phyloP scores from a whole-genome alignment of 92 coral and sea anemone species.

The Ricordea florida region DNA sequence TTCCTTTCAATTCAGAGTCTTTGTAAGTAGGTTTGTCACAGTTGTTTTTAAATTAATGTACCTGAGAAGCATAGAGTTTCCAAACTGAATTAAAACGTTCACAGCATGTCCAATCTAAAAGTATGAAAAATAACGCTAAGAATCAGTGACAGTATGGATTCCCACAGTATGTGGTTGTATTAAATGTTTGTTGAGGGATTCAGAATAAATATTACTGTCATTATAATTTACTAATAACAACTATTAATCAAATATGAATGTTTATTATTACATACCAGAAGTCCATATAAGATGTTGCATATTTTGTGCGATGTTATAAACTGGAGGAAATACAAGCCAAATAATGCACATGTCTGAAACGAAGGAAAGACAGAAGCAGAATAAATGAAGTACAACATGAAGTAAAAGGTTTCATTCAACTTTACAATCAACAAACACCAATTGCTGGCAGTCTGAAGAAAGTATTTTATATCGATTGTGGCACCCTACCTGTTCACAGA shows the following conservation, averaged over 20 bases:
- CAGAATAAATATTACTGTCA: no score
- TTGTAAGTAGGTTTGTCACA: not conserved
- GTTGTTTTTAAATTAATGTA: conserved; percentile 16
- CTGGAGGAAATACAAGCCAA: conserved; percentile 78
- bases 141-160: no score
- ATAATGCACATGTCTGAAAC: conserved; percentile 87
- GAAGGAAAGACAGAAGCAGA: not conserved
- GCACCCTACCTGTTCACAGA: no score
- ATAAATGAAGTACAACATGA: not conserved
- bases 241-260: no score
- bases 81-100: conserved; percentile 92
- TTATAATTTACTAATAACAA: no score
- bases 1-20: not conserved
- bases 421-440: no score
- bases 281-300: conserved; percentile 71
- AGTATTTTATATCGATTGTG: no score
- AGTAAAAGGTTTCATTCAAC: not conserved
- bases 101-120: conserved; percentile 86
- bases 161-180: no score
- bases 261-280: conserved; percentile 59
- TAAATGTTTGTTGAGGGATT: no score
- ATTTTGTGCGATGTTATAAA: conserved; percentile 82
- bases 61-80: conserved; percentile 97
- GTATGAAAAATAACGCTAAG: not conserved
- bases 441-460: no score